Evolutionary conservation across 1,140 invertebrate genomes (phyloP), one percentile per base, ranked within the genome.

Genomic region (Drosophila funebris): DNA sequence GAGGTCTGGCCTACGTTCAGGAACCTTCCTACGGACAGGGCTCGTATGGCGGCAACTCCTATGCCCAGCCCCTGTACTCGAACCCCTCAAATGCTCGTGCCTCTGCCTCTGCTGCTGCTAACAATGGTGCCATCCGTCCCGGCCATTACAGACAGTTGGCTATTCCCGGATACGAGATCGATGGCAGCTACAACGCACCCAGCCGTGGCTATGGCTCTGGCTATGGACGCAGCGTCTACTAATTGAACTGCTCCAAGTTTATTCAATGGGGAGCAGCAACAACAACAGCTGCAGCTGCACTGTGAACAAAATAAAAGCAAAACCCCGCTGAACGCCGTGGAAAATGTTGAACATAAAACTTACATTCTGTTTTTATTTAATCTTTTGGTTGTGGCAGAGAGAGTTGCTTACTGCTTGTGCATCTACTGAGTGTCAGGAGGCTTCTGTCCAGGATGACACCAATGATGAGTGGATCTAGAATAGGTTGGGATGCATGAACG

Each of bases 381-480:
- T 41, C 11, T 5, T 75, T 37, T 24, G 22, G 6, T 9, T 50
- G 43, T 16, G 6, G 5, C 1, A 13, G 13, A 33, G 22, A 24
- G n/a, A 48, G 44, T 64, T 37, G 37, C 82, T 87, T 85, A 85
- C 81, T 85, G n/a, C n/a, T n/a, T n/a, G n/a, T n/a, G n/a, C n/a
- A n/a, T n/a, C n/a, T n/a, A n/a, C n/a, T n/a, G n/a, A n/a, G n/a
- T n/a, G n/a, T n/a, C n/a, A n/a, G n/a, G n/a, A n/a, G n/a, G n/a
- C n/a, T n/a, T n/a, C n/a, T n/a, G n/a, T n/a, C n/a, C n/a, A n/a
- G n/a, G n/a, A n/a, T n/a, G n/a, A n/a, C n/a, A n/a, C n/a, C n/a
- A n/a, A n/a, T n/a, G n/a, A n/a, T n/a, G n/a, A n/a, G n/a, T n/a
- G n/a, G n/a, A n/a, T n/a, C n/a, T n/a, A n/a, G n/a, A n/a, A n/a